These are phyloP conservation scores for Istiophorus platypterus DNA, from an alignment of 2,113 vertebrate species.

Conservation along the genomic window DNA sequence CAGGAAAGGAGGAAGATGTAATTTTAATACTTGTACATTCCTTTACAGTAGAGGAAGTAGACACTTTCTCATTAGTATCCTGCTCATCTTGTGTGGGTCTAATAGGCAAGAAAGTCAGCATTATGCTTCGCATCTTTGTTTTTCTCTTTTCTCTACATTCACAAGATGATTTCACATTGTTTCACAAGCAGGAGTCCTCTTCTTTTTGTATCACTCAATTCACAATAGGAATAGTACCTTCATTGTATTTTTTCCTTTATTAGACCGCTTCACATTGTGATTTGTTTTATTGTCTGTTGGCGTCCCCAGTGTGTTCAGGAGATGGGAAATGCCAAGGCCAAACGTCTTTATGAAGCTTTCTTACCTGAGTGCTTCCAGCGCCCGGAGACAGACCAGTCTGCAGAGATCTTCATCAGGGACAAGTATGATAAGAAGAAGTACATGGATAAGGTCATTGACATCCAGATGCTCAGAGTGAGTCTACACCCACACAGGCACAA, in stretches of 20 bases:
- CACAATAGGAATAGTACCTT: background rate
- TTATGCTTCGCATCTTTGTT: conserved; percentile 26
- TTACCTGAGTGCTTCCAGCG: conserved; percentile 95
- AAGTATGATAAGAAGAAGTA: conserved; percentile 99
- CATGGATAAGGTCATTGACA: conserved; percentile 95
- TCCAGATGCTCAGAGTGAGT: conserved; percentile 91
- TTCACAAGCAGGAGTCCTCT: background rate
- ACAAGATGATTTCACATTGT: background rate
- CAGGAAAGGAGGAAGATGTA: background rate
- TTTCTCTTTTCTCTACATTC: background rate
- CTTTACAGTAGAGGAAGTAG: background rate
- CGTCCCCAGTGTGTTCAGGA: conserved; percentile 93
- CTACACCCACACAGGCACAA: background rate
- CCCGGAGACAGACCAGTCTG: conserved; percentile 95
- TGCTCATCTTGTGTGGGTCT: conserved; percentile 9
- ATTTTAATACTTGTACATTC: background rate
- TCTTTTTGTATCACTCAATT: background rate
- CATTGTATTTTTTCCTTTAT: background rate
- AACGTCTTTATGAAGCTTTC: conserved; percentile 95
- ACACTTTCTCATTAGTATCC: conserved; percentile 35
- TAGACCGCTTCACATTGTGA: background rate
- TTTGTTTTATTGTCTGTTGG: background rate
- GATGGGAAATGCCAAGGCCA: conserved; percentile 97
- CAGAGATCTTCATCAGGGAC: conserved; percentile 96
- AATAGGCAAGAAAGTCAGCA: conserved; percentile 14